phyloP scores from a whole-genome alignment of 1,140 invertebrate genomes.

The Panagrolaimus sp. region DNA sequence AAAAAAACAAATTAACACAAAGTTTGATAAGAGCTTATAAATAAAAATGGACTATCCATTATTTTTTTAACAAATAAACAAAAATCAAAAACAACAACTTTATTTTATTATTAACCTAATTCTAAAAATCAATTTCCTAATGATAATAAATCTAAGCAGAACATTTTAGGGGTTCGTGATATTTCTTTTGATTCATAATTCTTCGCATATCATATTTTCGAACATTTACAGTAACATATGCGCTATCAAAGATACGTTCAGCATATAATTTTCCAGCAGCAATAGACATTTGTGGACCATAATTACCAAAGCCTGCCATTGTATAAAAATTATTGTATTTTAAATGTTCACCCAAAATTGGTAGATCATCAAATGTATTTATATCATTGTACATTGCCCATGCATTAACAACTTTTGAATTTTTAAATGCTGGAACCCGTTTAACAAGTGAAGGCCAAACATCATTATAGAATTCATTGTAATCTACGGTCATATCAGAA shows the following conservation, averaged over 20 bases:
- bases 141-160: background rate
- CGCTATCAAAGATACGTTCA: slow-evolving; percentile 46
- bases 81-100: background rate
- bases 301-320: slow-evolving; percentile 85
- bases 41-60: slow-evolving; percentile 9
- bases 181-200: slow-evolving; percentile 38
- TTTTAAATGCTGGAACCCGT: slow-evolving; percentile 74
- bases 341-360: slow-evolving; percentile 82
- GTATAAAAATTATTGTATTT: slow-evolving; percentile 75
- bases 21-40: background rate
- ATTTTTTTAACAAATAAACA: background rate
- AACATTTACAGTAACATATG: slow-evolving; percentile 49
- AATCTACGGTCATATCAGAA: slow-evolving; percentile 71
- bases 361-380: slow-evolving; percentile 85
- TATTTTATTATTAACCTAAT: background rate
- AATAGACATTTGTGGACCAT: slow-evolving; percentile 65
- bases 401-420: slow-evolving; percentile 72
- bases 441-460: slow-evolving; percentile 74
- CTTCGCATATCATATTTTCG: slow-evolving; percentile 55
- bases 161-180: slow-evolving; percentile 19
- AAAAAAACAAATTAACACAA: background rate
- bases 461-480: slow-evolving; percentile 70
- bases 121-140: background rate
- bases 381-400: slow-evolving; percentile 86
- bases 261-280: slow-evolving; percentile 41